Base-by-base conservation (phyloP, 2,797 vertebrate genomes). In the Sardinella longiceps region DNA sequence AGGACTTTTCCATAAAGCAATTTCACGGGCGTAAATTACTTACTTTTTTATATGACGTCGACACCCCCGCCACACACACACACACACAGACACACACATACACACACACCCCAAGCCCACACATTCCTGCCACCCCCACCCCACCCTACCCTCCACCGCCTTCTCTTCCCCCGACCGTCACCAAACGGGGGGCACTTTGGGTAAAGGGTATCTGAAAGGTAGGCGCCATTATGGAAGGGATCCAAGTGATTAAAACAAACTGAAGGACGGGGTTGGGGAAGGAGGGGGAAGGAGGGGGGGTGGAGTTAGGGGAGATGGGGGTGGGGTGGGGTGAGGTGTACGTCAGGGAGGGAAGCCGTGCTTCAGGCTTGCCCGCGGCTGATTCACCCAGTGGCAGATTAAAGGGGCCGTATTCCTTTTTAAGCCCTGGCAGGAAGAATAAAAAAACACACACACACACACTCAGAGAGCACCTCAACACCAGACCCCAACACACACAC, bases 371-470 rank as follows among this genome's bases (percentile, higher is more conserved):
- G 96, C 96, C 96, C 92, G 96, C 94, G 96, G 96, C 96, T 94
- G 95, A 94, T 95, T 96, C 95, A 96, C 93, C 96, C 94, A 95
- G 95, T 94, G 89, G 80, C 95, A 97, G 96, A 97, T 97, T 97
- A 97, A 97, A 97, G 96, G 95, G 95, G 90, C 95, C 93, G 95
- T 96, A 97, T 97, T 97, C 96, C 95, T 97, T 97, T 97, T 97
- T 96, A 97, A 96, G 96, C 96, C 95, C 95, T 93, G 33, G 70
- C 87, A 83, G 90, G 82, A 80, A 94, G 94, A 39, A 39, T 43
- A 77, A 39, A 74, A 18, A 77, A 30, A 37, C 63, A 66, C 25
- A 30, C 63, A 66, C 25, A 74, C 15, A 74, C 66, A 20, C 33
- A 37, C 33, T 20, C 28, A 70, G 30, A 37, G 30, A 37, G 25